A percentile compares a stretch with the other conserved stretches of the same genome.
These are phyloP conservation scores for Sminthurinus aureus DNA, from an alignment of 2,888 invertebrate species.

Conservation along the genomic window DNA sequence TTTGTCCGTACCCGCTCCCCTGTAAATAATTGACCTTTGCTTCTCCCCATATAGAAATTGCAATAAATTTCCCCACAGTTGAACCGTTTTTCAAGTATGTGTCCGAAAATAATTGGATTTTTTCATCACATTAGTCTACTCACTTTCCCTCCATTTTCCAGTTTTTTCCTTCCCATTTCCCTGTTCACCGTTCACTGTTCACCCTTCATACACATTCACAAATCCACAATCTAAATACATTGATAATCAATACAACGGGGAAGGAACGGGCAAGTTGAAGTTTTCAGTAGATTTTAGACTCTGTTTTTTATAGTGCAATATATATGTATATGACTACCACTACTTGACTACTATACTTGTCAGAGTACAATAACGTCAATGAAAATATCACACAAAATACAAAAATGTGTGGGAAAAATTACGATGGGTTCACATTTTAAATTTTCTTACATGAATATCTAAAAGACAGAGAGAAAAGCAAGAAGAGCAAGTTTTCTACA, in stretches of 20 bases:
- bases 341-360: too few relatives aligned
- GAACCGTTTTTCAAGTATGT: conserved; percentile 23
- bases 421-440: too few relatives aligned
- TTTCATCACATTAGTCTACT: conserved; percentile 30
- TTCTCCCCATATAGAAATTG: conserved; percentile 33
- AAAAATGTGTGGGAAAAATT: too few relatives aligned
- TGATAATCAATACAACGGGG: too few relatives aligned
- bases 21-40: conserved; percentile 39
- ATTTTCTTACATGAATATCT: too few relatives aligned
- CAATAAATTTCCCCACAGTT: conserved; percentile 36
- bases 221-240: too few relatives aligned
- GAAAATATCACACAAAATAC: too few relatives aligned
- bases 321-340: too few relatives aligned
- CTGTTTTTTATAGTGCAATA: too few relatives aligned
- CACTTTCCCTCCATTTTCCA: conserved; percentile 41
- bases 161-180: conserved; percentile 37
- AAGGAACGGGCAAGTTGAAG: too few relatives aligned
- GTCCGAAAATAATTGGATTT: conserved; percentile 37
- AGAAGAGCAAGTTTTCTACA: not conserved
- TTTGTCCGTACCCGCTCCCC: conserved; percentile 11
- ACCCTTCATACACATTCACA: not conserved
- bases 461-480: not conserved
- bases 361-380: too few relatives aligned
- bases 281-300: too few relatives aligned
- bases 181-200: not conserved